Evolutionary conservation across 2,888 invertebrate genomes (phyloP), one percentile per base, ranked within the genome.

Genomic region (Aquatica leii): DNA sequence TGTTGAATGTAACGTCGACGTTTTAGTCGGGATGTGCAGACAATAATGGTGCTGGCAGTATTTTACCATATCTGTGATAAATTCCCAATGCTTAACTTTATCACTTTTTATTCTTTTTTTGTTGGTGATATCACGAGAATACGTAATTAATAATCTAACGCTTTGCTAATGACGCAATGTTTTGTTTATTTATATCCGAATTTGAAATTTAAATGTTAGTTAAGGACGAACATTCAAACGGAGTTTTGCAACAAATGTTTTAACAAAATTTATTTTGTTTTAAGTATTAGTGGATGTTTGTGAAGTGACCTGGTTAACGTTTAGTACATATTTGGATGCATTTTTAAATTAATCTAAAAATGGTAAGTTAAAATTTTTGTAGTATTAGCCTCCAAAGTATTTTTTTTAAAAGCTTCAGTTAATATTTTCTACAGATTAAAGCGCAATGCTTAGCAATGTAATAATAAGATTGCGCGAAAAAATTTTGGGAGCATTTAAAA

Each of bases 1-100:
- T 62, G 62, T 62, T 62, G 62, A 62, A 58, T 62, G 37, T 48
- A 52, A 37, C 48, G 62, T 52, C 41, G 49, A 53, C n/a, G n/a
- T 21, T 11, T 18, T 48, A 57, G 43, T 62, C 41, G 49, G 24
- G 15, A 18, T 46, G 34, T 14, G 9, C 21, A 46, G 50, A 58
- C 24, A 24, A 52, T 43, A 34, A 48, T 57, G 21, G 56, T 52
- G 51, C 50, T 40, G 53, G 37, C 37, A 37, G 11, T 46, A 14
- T 14, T 8, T 43, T 18, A 3, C 46, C 21, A 18, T 53, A 51
- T 49, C 49, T 55, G 54, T 49, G 48, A 57, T 58, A 53, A 57
- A 58, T 40, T 18, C 18, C 17, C 18, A 46, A 18, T 46, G 8
- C 17, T 46, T 18, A 6, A 4, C 11, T 18, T 41, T 46, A 46